phyloP scores from a whole-genome alignment of 2,888 invertebrate species.

The Cepaea hortensis region DNA sequence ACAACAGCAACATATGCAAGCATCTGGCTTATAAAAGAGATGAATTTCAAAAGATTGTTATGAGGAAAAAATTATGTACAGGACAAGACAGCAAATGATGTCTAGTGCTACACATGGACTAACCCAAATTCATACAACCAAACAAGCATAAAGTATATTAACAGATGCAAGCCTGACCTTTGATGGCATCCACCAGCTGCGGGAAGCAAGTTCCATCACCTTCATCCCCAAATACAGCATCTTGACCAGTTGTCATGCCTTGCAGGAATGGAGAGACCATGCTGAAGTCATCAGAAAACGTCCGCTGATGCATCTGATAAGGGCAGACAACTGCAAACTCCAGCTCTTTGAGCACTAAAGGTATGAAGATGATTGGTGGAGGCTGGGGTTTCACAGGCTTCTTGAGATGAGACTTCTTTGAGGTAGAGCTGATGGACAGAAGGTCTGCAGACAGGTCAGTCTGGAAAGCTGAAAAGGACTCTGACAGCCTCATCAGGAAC shows the following conservation, averaged over 20 bases:
- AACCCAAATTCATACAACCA: too few species aligned
- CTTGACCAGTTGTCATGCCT: slow-evolving; percentile 42
- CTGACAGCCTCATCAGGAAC: slow-evolving; percentile 89
- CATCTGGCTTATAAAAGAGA: too few species aligned
- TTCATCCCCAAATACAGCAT: slow-evolving; percentile 49
- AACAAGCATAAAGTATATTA: not conserved
- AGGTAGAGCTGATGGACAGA: slow-evolving; percentile 74
- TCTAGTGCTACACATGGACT: too few species aligned
- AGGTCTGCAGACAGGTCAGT: slow-evolving; percentile 66
- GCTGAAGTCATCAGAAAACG: slow-evolving; percentile 56
- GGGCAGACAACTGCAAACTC: slow-evolving; percentile 87
- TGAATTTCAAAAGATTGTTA: too few species aligned
- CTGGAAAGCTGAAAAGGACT: slow-evolving; percentile 80
- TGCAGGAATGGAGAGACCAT: slow-evolving; percentile 47
- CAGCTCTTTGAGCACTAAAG: slow-evolving; percentile 87
- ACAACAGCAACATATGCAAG: too few species aligned
- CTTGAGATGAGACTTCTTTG: slow-evolving; percentile 26
- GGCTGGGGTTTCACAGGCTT: slow-evolving; percentile 11
- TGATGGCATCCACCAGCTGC: slow-evolving; percentile 32
- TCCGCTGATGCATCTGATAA: slow-evolving; percentile 57
- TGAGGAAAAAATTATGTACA: too few species aligned
- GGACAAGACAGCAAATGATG: too few species aligned
- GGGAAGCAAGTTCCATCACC: slow-evolving; percentile 46
- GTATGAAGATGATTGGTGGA: slow-evolving; percentile 73
- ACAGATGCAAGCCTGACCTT: slow-evolving; percentile 28